phyloP scores from a whole-genome alignment of 2,888 invertebrate genomes.

The Dione juno region DNA sequence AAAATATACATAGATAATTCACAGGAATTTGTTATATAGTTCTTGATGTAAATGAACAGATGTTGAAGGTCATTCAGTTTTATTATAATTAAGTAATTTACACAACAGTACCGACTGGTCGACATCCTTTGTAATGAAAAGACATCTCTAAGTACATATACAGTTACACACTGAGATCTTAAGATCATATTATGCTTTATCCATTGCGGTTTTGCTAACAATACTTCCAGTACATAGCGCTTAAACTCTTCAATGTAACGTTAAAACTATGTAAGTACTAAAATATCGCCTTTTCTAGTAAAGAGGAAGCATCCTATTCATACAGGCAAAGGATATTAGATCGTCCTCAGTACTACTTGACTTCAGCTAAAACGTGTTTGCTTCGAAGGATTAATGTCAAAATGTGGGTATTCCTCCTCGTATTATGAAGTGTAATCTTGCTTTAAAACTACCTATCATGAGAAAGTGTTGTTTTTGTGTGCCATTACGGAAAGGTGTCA shows the following conservation, averaged over 20 bases:
- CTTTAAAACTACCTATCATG: conserved; percentile 52
- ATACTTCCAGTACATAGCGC: neutral
- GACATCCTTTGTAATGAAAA: conserved; percentile 13
- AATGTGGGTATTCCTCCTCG: neutral
- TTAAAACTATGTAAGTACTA: neutral
- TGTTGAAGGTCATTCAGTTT: neutral
- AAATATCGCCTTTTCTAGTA: neutral
- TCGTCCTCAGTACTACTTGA: conserved; percentile 3
- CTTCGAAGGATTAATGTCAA: neutral
- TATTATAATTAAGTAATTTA: conserved; percentile 23
- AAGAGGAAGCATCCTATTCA: conserved; percentile 25
- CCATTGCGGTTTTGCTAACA: neutral
- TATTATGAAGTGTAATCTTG: conserved; percentile 57
- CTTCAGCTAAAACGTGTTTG: neutral
- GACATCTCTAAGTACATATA: neutral
- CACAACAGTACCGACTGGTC: conserved; percentile 6
- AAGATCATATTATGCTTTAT: neutral
- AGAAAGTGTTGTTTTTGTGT: conserved; percentile 70
- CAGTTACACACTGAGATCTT: neutral
- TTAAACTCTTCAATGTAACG: conserved; percentile 4
- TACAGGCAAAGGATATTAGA: conserved; percentile 19
- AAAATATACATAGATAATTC: too few species aligned
- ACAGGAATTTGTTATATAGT: too few species aligned
- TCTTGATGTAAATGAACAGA: neutral
- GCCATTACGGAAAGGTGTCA: conserved; percentile 63